These are phyloP conservation scores for Sebastes nivosus DNA, from an alignment of 2,797 vertebrate species.

Conservation along the genomic window DNA sequence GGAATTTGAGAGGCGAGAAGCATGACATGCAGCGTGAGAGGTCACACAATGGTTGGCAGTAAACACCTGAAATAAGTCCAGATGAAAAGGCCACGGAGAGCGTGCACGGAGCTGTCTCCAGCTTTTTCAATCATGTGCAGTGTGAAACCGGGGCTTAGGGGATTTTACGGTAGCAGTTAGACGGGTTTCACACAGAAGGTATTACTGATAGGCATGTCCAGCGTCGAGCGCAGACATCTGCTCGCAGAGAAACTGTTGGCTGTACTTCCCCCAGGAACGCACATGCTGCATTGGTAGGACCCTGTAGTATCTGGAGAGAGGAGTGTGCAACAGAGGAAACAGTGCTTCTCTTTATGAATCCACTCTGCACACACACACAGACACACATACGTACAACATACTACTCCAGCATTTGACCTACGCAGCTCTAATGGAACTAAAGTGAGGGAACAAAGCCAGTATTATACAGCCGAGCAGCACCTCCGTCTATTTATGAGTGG, in stretches of 20 bases:
- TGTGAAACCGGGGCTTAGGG: neutral
- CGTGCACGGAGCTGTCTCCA: neutral
- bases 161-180: neutral
- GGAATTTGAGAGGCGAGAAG: neutral
- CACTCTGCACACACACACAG: conserved; percentile 16
- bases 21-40: neutral
- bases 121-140: neutral
- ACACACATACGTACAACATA: conserved; percentile 16
- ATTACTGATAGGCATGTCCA: neutral
- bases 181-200: neutral
- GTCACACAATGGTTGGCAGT: neutral
- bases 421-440: conserved; percentile 24
- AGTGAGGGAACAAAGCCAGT: conserved; percentile 67
- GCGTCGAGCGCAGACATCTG: conserved; percentile 20
- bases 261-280: conserved; percentile 40
- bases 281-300: conserved; percentile 19
- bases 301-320: conserved; percentile 43
- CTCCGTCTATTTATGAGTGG: conserved; percentile 55
- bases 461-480: conserved; percentile 66
- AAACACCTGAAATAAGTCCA: neutral
- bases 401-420: conserved; percentile 32
- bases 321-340: conserved; percentile 47
- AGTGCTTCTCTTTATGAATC: conserved; percentile 63
- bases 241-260: conserved; percentile 15
- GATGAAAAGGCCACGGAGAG: conserved; percentile 4